phyloP scores from a whole-genome alignment of 2,113 vertebrate species.

The Ursus arctos region DNA sequence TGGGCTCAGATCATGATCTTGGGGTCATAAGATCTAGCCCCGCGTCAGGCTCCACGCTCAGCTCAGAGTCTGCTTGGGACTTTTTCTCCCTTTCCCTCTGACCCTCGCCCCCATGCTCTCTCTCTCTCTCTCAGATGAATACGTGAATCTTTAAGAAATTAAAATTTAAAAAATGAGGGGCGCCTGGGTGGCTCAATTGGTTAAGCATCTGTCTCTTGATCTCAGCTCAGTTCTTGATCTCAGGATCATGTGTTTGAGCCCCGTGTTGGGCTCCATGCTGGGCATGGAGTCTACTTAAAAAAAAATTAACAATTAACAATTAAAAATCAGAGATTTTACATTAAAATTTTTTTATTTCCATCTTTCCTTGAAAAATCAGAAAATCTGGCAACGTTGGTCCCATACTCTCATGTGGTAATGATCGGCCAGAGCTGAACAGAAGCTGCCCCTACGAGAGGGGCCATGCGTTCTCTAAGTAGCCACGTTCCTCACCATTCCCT shows the following conservation, averaged over 20 bases:
- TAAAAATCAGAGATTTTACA: not conserved
- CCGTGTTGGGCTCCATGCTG: too few relatives aligned
- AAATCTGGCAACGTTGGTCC: not conserved
- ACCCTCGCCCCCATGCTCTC: not conserved
- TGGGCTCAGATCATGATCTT: not conserved
- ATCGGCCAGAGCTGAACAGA: not conserved
- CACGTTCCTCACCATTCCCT: not conserved
- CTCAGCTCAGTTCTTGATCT: not conserved
- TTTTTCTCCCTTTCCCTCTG: not conserved
- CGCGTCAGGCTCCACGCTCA: fast-evolving
- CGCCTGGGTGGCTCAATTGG: too few relatives aligned
- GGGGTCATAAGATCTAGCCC: not conserved
- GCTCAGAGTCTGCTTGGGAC: not conserved
- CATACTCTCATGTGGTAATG: not conserved
- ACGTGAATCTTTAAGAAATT: not conserved
- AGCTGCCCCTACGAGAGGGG: not conserved
- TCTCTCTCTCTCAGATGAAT: not conserved
- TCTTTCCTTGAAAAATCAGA: conserved; percentile 35
- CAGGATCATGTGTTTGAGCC: not conserved
- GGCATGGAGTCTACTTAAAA: too few relatives aligned
- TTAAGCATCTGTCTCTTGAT: not conserved
- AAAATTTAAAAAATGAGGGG: not conserved
- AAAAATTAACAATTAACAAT: too few relatives aligned
- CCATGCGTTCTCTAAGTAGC: not conserved
- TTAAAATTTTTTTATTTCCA: not conserved